Evolutionary conservation across 2,888 invertebrate genomes (phyloP).

Genomic region (Caenorhabditis afra): DNA sequence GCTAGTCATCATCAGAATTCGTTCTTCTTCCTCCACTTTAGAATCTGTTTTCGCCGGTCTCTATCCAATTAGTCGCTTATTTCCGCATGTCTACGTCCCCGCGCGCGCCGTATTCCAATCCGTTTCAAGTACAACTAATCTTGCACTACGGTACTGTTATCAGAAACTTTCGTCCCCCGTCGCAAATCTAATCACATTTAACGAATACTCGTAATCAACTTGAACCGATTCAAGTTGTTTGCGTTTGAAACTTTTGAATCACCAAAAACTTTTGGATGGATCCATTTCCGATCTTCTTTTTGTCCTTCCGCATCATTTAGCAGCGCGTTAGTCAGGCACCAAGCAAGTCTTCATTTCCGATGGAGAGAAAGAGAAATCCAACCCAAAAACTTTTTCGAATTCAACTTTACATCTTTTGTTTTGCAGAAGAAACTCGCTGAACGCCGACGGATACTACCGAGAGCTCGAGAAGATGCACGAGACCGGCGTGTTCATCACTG

Average conservation of each 20-base stretch:
- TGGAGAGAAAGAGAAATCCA: neutral
- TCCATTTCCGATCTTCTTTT: too few relatives aligned
- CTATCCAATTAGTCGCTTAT: slow-evolving; percentile 11
- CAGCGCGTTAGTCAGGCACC: neutral
- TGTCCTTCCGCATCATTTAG: slow-evolving; percentile 11
- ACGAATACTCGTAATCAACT: too few relatives aligned
- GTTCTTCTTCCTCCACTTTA: neutral
- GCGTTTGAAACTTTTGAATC: neutral
- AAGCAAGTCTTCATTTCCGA: too few relatives aligned
- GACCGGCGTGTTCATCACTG: slow-evolving; percentile 63
- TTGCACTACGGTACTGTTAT: slow-evolving; percentile 16
- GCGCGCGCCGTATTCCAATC: neutral
- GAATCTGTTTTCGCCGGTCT: neutral
- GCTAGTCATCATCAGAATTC: neutral
- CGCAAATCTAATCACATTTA: too few relatives aligned
- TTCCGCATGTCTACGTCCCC: slow-evolving; percentile 39
- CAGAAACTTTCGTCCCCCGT: neutral
- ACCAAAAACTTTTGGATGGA: neutral
- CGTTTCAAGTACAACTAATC: slow-evolving; percentile 21
- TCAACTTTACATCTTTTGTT: neutral
- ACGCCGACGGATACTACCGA: slow-evolving; percentile 68
- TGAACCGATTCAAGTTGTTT: neutral
- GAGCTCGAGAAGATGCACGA: slow-evolving; percentile 68
- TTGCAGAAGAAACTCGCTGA: slow-evolving; percentile 76
- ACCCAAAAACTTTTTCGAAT: too few relatives aligned